These are phyloP conservation scores for Tor tambroides DNA, from an alignment of 2,113 vertebrate species.

Conservation along the genomic window DNA sequence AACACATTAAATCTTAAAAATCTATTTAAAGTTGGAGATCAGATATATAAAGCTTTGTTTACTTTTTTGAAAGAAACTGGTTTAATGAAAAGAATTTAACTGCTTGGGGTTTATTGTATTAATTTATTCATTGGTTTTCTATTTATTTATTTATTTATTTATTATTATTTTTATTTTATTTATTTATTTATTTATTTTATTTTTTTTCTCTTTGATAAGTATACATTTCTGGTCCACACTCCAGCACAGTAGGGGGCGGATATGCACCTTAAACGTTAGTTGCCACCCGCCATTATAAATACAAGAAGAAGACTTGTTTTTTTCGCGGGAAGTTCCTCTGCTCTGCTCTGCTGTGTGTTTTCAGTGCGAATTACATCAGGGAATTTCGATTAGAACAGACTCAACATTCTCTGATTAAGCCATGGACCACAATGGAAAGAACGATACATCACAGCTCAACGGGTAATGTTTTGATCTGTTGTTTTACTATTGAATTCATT, in stretches of 20 bases:
- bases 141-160: too few species aligned
- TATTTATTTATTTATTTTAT: too few species aligned
- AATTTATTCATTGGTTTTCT: too few species aligned
- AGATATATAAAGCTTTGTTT: background rate
- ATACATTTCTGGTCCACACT: too few species aligned
- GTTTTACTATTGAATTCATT: background rate
- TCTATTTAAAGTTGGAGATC: too few species aligned
- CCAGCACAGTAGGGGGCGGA: too few species aligned
- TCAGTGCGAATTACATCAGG: background rate
- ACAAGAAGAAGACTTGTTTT: background rate
- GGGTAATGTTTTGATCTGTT: conserved; percentile 1
- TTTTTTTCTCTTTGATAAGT: too few species aligned
- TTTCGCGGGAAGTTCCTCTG: conserved; percentile 6
- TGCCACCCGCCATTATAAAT: too few species aligned
- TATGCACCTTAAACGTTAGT: too few species aligned
- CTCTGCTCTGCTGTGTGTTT: background rate
- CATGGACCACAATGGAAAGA: background rate
- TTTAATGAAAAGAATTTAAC: background rate
- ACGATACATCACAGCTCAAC: background rate
- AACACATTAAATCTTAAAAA: too few species aligned
- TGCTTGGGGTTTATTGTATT: background rate
- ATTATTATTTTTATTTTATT: too few species aligned
- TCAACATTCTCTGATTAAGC: background rate
- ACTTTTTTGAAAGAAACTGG: background rate
- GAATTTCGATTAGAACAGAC: background rate